Conservation (phyloP, 1,140 invertebrate species). For the Popillia japonica region DNA sequence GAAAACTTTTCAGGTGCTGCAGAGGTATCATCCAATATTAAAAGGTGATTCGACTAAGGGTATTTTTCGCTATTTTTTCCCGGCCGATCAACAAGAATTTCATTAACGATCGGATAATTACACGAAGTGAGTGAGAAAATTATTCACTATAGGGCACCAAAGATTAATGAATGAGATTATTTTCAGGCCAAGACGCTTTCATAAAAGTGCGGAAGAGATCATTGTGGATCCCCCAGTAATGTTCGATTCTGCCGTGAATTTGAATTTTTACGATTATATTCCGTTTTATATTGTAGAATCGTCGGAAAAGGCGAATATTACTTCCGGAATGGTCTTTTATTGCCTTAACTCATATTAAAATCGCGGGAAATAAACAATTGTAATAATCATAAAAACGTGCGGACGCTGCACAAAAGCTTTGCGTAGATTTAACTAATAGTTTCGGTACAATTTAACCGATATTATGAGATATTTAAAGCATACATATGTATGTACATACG, state of each 20-base stretch:
- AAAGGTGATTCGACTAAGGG: background rate
- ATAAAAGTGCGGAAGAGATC: constrained; percentile 13
- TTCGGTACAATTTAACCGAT: no score
- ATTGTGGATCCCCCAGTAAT: background rate
- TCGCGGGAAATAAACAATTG: background rate
- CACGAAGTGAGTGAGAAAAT: background rate
- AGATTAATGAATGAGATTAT: constrained; percentile 30
- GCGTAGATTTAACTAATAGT: no score
- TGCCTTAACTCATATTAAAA: background rate
- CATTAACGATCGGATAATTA: constrained; percentile 28
- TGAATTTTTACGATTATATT: constrained; percentile 4
- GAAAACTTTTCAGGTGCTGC: background rate
- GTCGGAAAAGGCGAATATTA: background rate
- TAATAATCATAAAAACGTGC: no score
- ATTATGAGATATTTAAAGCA: no score
- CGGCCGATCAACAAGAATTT: constrained; percentile 6
- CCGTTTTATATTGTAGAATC: background rate
- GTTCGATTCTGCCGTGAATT: background rate
- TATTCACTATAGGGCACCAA: constrained; percentile 5
- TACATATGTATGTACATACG: no score
- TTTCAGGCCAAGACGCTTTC: background rate
- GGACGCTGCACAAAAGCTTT: no score
- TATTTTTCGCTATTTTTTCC: background rate
- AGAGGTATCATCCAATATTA: background rate
- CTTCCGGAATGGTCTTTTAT: background rate